Percentiles rank a stretch among this genome's conserved stretches.
Conservation (phyloP, 2,888 invertebrate species). For the Ormyrus labotus region DNA sequence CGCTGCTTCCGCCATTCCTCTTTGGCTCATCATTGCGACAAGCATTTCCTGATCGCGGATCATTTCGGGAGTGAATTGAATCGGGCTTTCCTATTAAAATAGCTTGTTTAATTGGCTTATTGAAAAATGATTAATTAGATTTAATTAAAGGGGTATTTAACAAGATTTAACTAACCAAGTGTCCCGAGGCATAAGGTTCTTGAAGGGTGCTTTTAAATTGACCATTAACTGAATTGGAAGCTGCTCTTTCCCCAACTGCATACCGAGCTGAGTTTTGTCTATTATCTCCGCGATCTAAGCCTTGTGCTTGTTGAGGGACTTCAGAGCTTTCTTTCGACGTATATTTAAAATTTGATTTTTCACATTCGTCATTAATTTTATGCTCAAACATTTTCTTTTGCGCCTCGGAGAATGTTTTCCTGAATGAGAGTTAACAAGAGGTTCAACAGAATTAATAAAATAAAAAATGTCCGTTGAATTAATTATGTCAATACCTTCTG, state of each 20-base stretch:
- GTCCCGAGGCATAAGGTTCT: not conserved
- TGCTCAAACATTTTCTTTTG: not conserved
- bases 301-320: not conserved
- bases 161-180: not conserved
- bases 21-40: conserved; percentile 67
- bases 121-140: not conserved
- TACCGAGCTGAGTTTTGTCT: not conserved
- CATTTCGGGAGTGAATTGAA: conserved; percentile 66
- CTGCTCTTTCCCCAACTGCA: conserved; percentile 9
- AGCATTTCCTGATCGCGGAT: conserved; percentile 69
- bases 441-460: too few relatives aligned
- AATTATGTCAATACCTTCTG: not conserved
- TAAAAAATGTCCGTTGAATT: too few relatives aligned
- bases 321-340: not conserved
- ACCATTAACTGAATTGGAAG: not conserved
- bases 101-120: not conserved
- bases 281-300: conserved; percentile 1
- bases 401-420: not conserved
- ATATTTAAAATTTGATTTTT: not conserved
- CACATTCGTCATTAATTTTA: not conserved
- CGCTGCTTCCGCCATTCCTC: conserved; percentile 65
- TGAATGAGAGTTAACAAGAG: not conserved
- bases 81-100: not conserved
- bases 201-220: not conserved
- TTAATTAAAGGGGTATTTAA: not conserved